These are phyloP conservation scores for Pachymerium ferrugineum DNA, from an alignment of 2,888 invertebrate species.

Conservation along the genomic window DNA sequence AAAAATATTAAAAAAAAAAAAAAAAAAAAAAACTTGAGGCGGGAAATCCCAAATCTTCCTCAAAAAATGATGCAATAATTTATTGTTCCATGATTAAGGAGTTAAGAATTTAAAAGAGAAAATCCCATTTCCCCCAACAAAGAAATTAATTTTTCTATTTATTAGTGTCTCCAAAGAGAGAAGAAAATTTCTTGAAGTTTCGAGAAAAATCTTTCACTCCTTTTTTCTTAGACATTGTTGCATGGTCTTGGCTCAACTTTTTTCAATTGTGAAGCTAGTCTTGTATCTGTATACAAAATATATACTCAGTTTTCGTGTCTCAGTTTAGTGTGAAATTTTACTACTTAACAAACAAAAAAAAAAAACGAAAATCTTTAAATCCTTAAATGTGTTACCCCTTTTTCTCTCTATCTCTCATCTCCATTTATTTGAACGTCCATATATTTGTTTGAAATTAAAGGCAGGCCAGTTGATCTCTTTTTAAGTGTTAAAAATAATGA, in stretches of 20 bases:
- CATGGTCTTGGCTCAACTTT: constrained; percentile 27
- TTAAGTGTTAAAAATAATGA: constrained; percentile 21
- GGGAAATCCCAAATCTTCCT: constrained; percentile 25
- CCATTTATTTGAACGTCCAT: constrained; percentile 14
- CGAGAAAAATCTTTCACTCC: constrained; percentile 22
- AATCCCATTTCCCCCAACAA: constrained; percentile 20
- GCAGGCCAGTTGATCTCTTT: constrained; percentile 19
- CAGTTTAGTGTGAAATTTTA: constrained; percentile 24
- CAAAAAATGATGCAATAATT: constrained; percentile 24
- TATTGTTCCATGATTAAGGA: constrained; percentile 25
- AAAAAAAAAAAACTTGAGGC: not conserved
- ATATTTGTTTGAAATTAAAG: constrained; percentile 20
- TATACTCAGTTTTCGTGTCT: constrained; percentile 27
- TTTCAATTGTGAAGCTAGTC: constrained; percentile 27
- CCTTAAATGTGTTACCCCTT: constrained; percentile 27
- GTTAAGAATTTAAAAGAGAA: constrained; percentile 18
- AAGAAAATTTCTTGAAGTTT: constrained; percentile 2
- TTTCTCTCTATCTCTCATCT: constrained; percentile 24
- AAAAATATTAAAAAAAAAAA: not conserved
- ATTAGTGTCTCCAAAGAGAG: constrained; percentile 27
- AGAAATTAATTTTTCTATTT: constrained; percentile 23
- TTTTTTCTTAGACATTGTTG: constrained; percentile 26
- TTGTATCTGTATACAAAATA: constrained; percentile 25
- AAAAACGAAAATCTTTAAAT: constrained; percentile 12
- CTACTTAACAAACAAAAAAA: not conserved